phyloP scores from a whole-genome alignment of 2,113 vertebrate species.

The Arenaria interpres region DNA sequence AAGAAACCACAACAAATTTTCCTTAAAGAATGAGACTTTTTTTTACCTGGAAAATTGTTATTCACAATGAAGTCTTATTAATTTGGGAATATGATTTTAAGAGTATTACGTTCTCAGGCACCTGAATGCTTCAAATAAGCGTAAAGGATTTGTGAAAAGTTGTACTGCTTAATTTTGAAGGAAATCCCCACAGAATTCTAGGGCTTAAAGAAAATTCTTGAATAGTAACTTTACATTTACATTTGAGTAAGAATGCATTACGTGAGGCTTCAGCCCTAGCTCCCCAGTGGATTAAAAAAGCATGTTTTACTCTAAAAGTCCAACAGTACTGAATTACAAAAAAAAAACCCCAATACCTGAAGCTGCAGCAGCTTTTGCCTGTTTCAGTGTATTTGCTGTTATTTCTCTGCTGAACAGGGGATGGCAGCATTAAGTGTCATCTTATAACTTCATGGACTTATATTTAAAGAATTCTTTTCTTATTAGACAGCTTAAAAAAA shows the following conservation, averaged over 20 bases:
- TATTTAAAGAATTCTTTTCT: neutral
- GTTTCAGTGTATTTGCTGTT: neutral
- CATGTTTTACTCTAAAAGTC: neutral
- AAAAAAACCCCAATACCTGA: neutral
- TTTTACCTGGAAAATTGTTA: neutral
- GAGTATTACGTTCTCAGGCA: neutral
- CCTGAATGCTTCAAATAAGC: neutral
- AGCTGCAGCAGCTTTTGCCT: neutral
- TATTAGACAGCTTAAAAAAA: neutral
- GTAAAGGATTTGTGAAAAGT: slow-evolving; percentile 18
- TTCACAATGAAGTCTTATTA: neutral
- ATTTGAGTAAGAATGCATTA: neutral
- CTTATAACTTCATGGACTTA: neutral
- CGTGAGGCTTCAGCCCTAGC: neutral
- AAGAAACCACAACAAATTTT: neutral
- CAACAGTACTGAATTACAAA: neutral
- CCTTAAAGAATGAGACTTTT: neutral
- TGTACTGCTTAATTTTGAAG: slow-evolving; percentile 6
- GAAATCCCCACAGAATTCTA: neutral
- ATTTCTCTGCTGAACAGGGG: slow-evolving; percentile 21
- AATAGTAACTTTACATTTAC: neutral
- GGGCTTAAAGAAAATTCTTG: neutral
- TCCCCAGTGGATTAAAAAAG: neutral
- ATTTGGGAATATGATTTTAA: neutral
- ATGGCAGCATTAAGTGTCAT: slow-evolving; percentile 42